Conservation (phyloP, 2,888 invertebrate genomes). For the Nebria brevicollis region DNA sequence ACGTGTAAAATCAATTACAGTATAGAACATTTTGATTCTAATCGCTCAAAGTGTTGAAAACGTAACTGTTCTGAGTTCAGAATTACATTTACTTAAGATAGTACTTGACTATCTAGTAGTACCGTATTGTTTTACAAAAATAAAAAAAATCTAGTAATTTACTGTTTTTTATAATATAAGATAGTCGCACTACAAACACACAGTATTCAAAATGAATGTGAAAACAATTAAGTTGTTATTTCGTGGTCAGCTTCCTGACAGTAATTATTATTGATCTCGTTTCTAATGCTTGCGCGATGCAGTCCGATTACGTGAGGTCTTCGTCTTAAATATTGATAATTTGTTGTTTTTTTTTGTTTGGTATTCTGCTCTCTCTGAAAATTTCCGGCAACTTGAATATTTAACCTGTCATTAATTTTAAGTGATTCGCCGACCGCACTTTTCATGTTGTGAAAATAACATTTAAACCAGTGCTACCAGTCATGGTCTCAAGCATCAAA, state of each 20-base stretch:
- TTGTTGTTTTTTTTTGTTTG: conserved; percentile 12
- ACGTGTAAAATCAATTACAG: conserved; percentile 8
- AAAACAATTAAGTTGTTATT: conserved; percentile 47
- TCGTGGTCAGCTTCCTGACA: conserved; percentile 37
- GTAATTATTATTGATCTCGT: conserved; percentile 45
- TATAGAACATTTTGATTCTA: conserved; percentile 23
- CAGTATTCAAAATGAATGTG: conserved; percentile 34
- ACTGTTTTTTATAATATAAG: no score
- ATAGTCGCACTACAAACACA: conserved; percentile 2
- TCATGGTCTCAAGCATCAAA: not conserved
- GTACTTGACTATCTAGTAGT: no score
- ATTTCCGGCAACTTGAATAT: conserved; percentile 42
- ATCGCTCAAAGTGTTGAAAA: conserved; percentile 24
- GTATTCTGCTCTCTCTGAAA: conserved; percentile 22
- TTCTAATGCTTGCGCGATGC: conserved; percentile 43
- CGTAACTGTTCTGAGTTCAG: conserved; percentile 12
- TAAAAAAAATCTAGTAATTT: no score
- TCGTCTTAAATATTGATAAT: conserved; percentile 42
- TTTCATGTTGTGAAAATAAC: conserved; percentile 25
- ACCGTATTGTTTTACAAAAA: no score
- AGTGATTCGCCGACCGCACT: conserved; percentile 37
- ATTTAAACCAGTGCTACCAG: conserved; percentile 12
- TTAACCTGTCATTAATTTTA: conserved; percentile 45
- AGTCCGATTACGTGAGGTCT: conserved; percentile 26
- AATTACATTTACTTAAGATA: no score